These are phyloP conservation scores for Siniperca chuatsi DNA, from an alignment of 2,113 vertebrate genomes.

Conservation along the genomic window DNA sequence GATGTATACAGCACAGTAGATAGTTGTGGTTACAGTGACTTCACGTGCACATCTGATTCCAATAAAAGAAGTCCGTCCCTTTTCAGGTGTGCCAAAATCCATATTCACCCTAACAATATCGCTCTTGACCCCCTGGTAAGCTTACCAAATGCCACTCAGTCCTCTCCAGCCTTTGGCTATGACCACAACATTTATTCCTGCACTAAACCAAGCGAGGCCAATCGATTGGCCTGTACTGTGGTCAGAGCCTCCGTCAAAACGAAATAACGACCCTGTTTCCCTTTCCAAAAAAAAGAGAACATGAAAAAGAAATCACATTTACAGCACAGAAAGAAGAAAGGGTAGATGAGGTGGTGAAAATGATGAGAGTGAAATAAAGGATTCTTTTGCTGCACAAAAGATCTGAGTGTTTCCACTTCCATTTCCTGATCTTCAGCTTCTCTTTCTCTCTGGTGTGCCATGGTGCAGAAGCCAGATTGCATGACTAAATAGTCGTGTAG, in stretches of 20 bases:
- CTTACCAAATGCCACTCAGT: constrained; percentile 79
- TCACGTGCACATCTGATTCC: constrained; percentile 46
- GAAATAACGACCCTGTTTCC: constrained; percentile 64
- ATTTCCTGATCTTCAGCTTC: constrained; percentile 77
- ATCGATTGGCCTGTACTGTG: constrained; percentile 76
- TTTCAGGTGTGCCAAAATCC: constrained; percentile 74
- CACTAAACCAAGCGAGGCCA: constrained; percentile 77
- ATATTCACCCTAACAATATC: constrained; percentile 77
- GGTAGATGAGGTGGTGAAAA: constrained; percentile 62
- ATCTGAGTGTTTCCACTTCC: constrained; percentile 80
- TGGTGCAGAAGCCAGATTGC: constrained; percentile 79
- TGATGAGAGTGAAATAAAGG: constrained; percentile 71
- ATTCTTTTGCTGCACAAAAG: constrained; percentile 76
- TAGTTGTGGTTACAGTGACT: constrained; percentile 48
- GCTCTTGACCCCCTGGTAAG: constrained; percentile 73
- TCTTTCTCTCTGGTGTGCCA: constrained; percentile 59
- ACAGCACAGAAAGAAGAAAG: constrained; percentile 65
- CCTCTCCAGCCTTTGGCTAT: constrained; percentile 70
- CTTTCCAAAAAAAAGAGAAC: constrained; percentile 32
- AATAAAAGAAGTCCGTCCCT: constrained; percentile 55
- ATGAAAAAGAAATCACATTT: constrained; percentile 80
- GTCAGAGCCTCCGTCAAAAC: constrained; percentile 68
- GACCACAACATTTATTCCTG: constrained; percentile 76
- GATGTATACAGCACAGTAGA: constrained; percentile 11
- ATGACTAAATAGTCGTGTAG: constrained; percentile 82